phyloP scores from a whole-genome alignment of 2,888 invertebrate species.

The Magallana nippona region DNA sequence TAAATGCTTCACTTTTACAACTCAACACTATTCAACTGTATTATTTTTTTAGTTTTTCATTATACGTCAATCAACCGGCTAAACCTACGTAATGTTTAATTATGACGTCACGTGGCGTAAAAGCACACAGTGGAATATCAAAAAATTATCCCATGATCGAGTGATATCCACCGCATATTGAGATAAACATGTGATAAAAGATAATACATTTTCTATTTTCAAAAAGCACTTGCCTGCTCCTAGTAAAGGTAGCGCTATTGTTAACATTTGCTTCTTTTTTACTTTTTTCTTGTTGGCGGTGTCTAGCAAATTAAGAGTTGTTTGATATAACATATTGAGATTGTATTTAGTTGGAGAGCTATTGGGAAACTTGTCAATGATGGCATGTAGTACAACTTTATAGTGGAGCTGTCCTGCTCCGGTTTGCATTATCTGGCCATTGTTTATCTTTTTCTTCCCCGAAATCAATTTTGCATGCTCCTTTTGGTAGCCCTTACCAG shows the following conservation, averaged over 20 bases:
- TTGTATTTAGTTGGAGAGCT: background rate
- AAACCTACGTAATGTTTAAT: too few species aligned
- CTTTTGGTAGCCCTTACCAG: slow-evolving; percentile 12
- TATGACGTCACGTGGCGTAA: too few species aligned
- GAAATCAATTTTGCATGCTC: slow-evolving; percentile 3
- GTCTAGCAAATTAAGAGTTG: background rate
- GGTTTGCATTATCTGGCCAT: background rate
- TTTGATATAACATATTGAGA: background rate
- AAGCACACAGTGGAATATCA: too few species aligned
- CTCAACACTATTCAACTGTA: too few species aligned
- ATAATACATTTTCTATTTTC: background rate
- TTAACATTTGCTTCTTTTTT: background rate
- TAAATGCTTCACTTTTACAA: too few species aligned
- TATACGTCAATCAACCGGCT: too few species aligned
- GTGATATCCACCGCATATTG: too few species aligned
- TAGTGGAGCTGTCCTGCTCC: slow-evolving; percentile 10
- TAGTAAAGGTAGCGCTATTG: slow-evolving; percentile 39
- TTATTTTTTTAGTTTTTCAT: too few species aligned
- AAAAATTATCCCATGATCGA: too few species aligned
- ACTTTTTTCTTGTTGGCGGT: background rate
- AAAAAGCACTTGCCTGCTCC: slow-evolving; percentile 20
- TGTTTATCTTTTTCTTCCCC: background rate
- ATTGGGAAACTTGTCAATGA: background rate
- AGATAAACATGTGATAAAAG: too few species aligned
- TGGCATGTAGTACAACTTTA: slow-evolving; percentile 38